These are phyloP conservation scores for Cyanocitta stelleri DNA, from an alignment of 2,113 vertebrate genomes.

Conservation along the genomic window DNA sequence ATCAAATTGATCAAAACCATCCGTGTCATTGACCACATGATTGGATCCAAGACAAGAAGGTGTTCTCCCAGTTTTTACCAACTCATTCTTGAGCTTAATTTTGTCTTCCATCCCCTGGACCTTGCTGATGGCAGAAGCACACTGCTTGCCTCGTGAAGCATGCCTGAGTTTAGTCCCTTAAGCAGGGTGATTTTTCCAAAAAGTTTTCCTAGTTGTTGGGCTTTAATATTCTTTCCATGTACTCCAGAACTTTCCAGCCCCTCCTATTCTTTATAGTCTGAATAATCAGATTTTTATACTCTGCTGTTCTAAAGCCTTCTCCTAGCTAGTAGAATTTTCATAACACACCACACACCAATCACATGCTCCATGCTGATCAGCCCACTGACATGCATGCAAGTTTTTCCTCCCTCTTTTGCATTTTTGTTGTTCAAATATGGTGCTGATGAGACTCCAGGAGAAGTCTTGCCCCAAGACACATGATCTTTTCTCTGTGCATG, in stretches of 20 bases:
- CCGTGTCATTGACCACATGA: not conserved
- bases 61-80: not conserved
- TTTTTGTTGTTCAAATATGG: not conserved
- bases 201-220: not conserved
- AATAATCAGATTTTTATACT: not conserved
- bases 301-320: not conserved
- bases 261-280: not conserved
- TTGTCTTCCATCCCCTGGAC: not conserved
- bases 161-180: not conserved
- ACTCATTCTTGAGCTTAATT: not conserved
- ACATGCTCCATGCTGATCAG: not conserved
- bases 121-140: not conserved
- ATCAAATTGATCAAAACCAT: not conserved
- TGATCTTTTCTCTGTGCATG: not conserved
- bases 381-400: not conserved
- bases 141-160: rapidly evolving
- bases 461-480: not conserved
- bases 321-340: not conserved
- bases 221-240: not conserved
- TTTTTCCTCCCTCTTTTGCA: not conserved
- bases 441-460: not conserved
- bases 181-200: not conserved
- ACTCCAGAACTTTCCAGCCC: not conserved
- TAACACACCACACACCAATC: not conserved
- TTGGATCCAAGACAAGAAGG: not conserved